phyloP scores from a whole-genome alignment of 1,140 invertebrate genomes.

The Meloidogyne hapla region DNA sequence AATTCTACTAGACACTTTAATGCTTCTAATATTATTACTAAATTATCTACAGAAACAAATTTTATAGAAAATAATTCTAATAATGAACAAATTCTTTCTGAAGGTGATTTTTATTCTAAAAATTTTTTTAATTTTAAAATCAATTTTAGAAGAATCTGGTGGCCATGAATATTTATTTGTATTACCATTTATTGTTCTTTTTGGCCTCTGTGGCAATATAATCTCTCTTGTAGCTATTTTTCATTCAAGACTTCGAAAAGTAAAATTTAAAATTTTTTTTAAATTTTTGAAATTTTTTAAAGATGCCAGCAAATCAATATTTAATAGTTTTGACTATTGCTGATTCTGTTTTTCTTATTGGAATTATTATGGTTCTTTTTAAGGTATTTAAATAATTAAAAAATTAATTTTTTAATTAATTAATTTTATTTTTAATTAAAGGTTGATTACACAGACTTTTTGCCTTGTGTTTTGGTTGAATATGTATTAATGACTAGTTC shows the following conservation, averaged over 20 bases:
- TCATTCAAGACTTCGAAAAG: constrained; percentile 55
- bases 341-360: constrained; percentile 59
- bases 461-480: constrained; percentile 60
- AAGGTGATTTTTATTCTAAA: not conserved
- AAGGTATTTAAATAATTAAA: constrained; percentile 38
- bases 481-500: constrained; percentile 58
- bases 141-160: constrained; percentile 2
- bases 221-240: constrained; percentile 63
- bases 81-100: not conserved
- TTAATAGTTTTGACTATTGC: constrained; percentile 59
- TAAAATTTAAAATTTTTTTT: constrained; percentile 32
- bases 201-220: constrained; percentile 58
- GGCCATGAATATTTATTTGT: constrained; percentile 44
- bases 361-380: constrained; percentile 53
- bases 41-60: not conserved
- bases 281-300: constrained; percentile 15
- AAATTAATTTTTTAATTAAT: not conserved
- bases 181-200: constrained; percentile 54
- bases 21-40: not conserved
- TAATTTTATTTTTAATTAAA: constrained; percentile 4
- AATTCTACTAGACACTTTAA: not conserved
- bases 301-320: constrained; percentile 62
- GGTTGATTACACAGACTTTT: constrained; percentile 55
- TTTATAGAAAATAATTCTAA: not conserved
- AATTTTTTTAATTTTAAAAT: too few species aligned